Conservation (phyloP, 2,888 invertebrate genomes). For the Galerucella pusilla region DNA sequence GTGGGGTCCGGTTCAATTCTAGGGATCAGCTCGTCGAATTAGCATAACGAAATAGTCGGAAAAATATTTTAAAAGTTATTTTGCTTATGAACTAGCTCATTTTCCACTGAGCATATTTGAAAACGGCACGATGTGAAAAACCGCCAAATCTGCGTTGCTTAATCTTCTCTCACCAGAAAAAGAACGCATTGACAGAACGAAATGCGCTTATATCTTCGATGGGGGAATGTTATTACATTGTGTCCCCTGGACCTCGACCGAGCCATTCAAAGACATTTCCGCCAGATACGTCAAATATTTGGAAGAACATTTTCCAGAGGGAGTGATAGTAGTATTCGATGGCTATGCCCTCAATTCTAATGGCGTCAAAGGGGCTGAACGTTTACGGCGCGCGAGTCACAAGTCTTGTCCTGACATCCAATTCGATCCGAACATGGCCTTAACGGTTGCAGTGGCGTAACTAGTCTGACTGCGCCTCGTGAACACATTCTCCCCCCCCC, state of each 20-base stretch:
- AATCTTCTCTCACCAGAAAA: constrained; percentile 5
- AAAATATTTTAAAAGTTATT: constrained; percentile 11
- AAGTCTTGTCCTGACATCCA: constrained; percentile 14
- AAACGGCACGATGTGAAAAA: constrained; percentile 1
- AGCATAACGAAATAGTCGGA: background rate
- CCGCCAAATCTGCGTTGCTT: constrained; percentile 5
- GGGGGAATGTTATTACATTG: constrained; percentile 13
- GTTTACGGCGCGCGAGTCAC: constrained; percentile 9
- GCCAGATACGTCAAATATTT: constrained; percentile 17
- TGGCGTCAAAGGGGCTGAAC: constrained; percentile 10
- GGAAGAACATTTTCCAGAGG: constrained; percentile 1
- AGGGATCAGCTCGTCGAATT: constrained; percentile 15
- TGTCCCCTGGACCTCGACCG: background rate
- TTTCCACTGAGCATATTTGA: constrained; percentile 10
- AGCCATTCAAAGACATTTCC: background rate
- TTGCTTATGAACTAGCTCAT: constrained; percentile 19
- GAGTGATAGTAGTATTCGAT: constrained; percentile 10
- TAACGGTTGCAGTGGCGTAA: background rate
- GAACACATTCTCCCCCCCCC: too few species aligned
- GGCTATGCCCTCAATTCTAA: background rate
- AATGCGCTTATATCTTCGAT: constrained; percentile 14
- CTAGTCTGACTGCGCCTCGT: too few species aligned
- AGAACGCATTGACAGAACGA: background rate
- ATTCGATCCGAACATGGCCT: background rate
- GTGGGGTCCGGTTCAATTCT: background rate